Evolutionary conservation across 2,888 invertebrate genomes (phyloP).

Genomic region (Melipona bicolor): DNA sequence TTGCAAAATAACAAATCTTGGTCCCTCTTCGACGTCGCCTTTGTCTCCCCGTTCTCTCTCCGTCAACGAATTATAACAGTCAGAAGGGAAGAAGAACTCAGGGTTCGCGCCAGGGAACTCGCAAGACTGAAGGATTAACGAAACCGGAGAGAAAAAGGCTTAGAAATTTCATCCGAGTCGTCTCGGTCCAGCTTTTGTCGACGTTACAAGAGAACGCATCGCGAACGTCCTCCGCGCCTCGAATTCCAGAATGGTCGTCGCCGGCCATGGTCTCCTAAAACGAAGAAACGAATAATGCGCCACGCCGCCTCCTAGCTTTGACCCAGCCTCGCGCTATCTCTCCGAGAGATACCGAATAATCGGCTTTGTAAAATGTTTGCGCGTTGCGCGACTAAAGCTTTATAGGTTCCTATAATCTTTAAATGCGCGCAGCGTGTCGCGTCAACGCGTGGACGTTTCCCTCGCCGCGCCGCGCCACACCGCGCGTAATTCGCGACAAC

Average conservation of each 20-base stretch:
- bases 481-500: conserved; percentile 6
- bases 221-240: conserved; percentile 25
- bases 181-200: conserved; percentile 17
- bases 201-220: conserved; percentile 26
- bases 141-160: conserved; percentile 28
- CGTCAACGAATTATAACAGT: conserved; percentile 10
- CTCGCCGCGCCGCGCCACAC: background rate
- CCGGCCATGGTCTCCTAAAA: conserved; percentile 1
- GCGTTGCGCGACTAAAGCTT: conserved; percentile 36
- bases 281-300: conserved; percentile 20
- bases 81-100: background rate
- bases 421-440: conserved; percentile 29
- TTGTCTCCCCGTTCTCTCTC: background rate
- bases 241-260: conserved; percentile 39
- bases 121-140: conserved; percentile 29
- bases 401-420: conserved; percentile 54
- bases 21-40: too few relatives aligned
- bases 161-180: conserved; percentile 39
- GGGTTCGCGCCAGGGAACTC: background rate
- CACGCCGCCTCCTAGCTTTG: background rate
- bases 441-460: conserved; percentile 1
- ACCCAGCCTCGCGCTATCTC: background rate
- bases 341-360: conserved; percentile 55
- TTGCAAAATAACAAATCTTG: background rate
- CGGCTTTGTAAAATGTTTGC: conserved; percentile 57